Conservation (phyloP, 2,797 vertebrate genomes). For the Silurus aristotelis region DNA sequence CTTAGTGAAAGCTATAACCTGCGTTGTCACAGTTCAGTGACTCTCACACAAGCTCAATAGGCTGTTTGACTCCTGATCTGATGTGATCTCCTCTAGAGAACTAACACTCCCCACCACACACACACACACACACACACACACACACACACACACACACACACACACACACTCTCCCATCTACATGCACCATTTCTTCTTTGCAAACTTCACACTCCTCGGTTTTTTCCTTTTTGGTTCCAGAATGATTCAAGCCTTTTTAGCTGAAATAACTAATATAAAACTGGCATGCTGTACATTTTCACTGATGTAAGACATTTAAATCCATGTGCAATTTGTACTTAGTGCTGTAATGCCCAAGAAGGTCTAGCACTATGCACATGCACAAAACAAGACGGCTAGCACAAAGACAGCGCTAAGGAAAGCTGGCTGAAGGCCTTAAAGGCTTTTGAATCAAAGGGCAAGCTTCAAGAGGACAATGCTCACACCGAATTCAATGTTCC, state of each 20-base stretch:
- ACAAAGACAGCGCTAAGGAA: conserved; percentile 16
- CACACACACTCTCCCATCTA: conserved; percentile 1
- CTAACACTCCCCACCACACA: conserved; percentile 5
- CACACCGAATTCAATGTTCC: conserved; percentile 64
- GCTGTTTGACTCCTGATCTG: conserved; percentile 53
- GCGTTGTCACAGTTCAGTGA: conserved; percentile 50
- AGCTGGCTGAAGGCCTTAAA: conserved; percentile 15
- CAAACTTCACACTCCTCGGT: not conserved
- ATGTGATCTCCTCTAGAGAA: conserved; percentile 39
- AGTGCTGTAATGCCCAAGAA: conserved; percentile 8
- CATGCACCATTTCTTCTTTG: not conserved
- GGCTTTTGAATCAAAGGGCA: conserved; percentile 70
- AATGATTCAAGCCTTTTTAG: conserved; percentile 8
- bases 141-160: not conserved
- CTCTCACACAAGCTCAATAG: conserved; percentile 43
- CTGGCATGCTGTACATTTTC: not conserved
- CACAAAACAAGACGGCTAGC: conserved; percentile 17
- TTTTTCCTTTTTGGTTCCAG: not conserved
- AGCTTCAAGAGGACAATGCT: conserved; percentile 75
- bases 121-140: not conserved
- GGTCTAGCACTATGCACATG: not conserved
- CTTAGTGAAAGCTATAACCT: conserved; percentile 30
- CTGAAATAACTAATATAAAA: not conserved
- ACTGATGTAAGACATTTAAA: conserved; percentile 1
- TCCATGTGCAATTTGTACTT: not conserved